Conservation (phyloP, 2,113 vertebrate species). For the Brienomyrus longianalis region DNA sequence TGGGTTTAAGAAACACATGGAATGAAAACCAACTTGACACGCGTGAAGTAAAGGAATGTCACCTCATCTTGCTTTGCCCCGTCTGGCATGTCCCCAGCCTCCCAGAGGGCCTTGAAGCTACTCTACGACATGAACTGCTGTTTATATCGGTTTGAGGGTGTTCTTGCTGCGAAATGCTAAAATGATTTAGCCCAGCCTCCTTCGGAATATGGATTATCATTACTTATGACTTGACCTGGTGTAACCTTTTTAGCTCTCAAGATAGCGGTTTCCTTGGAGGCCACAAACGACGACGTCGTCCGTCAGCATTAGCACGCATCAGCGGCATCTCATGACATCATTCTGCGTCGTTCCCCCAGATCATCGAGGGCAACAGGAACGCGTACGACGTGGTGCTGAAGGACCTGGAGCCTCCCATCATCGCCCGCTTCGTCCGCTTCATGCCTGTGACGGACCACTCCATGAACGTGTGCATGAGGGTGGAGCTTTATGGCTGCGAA, state of each 20-base stretch:
- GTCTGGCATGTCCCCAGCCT: background rate
- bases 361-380: slow-evolving; percentile 89
- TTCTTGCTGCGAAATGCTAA: background rate
- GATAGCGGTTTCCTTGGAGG: background rate
- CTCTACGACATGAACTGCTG: background rate
- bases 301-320: no score
- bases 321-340: background rate
- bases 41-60: background rate
- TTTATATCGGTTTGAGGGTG: background rate
- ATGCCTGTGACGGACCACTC: slow-evolving; percentile 90
- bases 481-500: slow-evolving; percentile 92
- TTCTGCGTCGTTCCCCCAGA: slow-evolving; percentile 52
- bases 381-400: slow-evolving; percentile 90
- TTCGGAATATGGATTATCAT: background rate
- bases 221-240: background rate
- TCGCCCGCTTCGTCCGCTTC: slow-evolving; percentile 88
- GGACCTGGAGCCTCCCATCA: slow-evolving; percentile 86
- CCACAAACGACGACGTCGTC: no score
- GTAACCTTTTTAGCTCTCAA: background rate
- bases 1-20: background rate
- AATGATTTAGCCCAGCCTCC: background rate
- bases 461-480: slow-evolving; percentile 92
- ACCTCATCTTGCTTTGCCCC: background rate
- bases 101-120: background rate
- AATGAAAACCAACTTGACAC: background rate